Evolutionary conservation across 2,888 invertebrate genomes (phyloP).

Genomic region (Clunio marinus): DNA sequence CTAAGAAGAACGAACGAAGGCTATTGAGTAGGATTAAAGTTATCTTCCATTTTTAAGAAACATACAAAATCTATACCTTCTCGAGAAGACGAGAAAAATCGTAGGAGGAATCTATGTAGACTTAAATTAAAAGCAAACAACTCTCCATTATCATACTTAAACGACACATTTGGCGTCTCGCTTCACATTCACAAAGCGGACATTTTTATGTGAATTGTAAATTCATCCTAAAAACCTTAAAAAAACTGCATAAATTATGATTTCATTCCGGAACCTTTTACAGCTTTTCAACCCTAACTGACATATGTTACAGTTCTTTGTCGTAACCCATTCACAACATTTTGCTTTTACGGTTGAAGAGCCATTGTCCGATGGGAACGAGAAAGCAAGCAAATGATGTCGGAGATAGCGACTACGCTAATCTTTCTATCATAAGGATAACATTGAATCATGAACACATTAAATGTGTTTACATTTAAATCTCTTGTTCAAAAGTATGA

Average conservation of each 20-base stretch:
- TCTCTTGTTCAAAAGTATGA: background rate
- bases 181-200: background rate
- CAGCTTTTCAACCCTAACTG: too few relatives aligned
- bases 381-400: background rate
- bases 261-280: too few relatives aligned
- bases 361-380: too few relatives aligned
- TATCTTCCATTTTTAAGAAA: too few relatives aligned
- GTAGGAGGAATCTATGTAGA: background rate
- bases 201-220: background rate
- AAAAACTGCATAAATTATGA: too few relatives aligned
- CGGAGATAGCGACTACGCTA: background rate
- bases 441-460: slow-evolving; percentile 11
- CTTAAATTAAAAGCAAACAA: slow-evolving; percentile 18
- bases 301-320: too few relatives aligned
- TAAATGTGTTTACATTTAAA: slow-evolving; percentile 15
- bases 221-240: too few relatives aligned
- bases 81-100: background rate
- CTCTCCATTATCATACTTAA: background rate
- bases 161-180: background rate
- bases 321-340: too few relatives aligned
- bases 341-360: too few relatives aligned
- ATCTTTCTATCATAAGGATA: background rate
- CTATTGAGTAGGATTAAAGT: too few relatives aligned
- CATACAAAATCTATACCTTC: too few relatives aligned
- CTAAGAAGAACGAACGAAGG: too few relatives aligned